Conservation (phyloP, 2,888 invertebrate genomes). For the Nowickia ferox region DNA sequence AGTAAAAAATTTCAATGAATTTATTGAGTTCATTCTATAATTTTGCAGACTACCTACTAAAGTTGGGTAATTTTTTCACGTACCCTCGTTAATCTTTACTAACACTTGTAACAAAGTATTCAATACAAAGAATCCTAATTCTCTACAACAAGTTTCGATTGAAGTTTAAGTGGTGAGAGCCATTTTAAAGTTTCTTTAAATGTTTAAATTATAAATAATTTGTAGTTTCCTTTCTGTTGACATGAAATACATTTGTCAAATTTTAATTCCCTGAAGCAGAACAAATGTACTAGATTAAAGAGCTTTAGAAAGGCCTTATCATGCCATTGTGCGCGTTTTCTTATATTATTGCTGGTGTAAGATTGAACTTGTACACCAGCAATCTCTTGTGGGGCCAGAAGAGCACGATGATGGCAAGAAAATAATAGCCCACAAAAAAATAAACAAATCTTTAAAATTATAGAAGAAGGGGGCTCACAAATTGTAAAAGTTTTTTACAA, state of each 20-base stretch:
- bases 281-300: slow-evolving; percentile 18
- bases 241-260: slow-evolving; percentile 22
- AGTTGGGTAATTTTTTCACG: too few species aligned
- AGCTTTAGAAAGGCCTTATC: slow-evolving; percentile 11
- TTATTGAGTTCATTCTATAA: too few species aligned
- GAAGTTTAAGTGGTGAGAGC: neutral
- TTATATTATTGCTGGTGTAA: neutral
- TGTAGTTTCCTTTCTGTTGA: slow-evolving; percentile 22
- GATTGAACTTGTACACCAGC: slow-evolving; percentile 40
- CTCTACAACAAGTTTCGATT: neutral
- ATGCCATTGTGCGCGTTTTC: slow-evolving; percentile 38
- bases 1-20: too few species aligned
- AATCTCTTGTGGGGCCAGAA: slow-evolving; percentile 6
- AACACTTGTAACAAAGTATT: neutral
- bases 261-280: slow-evolving; percentile 12
- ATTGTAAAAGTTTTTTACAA: slow-evolving; percentile 63
- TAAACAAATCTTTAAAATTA: slow-evolving; percentile 38
- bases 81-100: too few species aligned
- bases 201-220: slow-evolving; percentile 18
- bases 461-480: slow-evolving; percentile 50
- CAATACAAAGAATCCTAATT: neutral
- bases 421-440: slow-evolving; percentile 23
- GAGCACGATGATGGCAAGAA: slow-evolving; percentile 12
- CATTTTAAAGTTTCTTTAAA: slow-evolving; percentile 13
- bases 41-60: too few species aligned